Evolutionary conservation across 1,140 invertebrate species (phyloP), one percentile per base, ranked within the genome.

Genomic region (Himalopsyche phryganea): DNA sequence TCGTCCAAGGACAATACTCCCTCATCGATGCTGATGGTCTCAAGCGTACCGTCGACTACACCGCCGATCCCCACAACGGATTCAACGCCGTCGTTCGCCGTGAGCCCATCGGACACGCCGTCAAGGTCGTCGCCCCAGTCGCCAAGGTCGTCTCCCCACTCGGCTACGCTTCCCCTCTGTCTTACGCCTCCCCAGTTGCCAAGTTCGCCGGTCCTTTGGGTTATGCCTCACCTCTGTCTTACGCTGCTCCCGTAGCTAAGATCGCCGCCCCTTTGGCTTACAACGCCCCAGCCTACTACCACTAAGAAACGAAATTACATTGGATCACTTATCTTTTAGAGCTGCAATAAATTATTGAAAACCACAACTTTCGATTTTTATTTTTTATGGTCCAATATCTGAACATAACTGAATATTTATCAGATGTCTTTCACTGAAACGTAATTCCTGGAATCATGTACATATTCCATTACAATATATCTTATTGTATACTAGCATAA

Each of bases 21-120:
- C 67, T 86, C 9, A 75, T 83, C 13, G 84, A 86, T 60, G 80
- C 84, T 0, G 85, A 87, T 67, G 85, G 85, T 52, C 81, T 79
- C 51, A 78, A 81, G 49, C 79, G 85, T 58, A 81, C 80, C 19
- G 84, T 86, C 0, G 82, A 85, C 62, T 86, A 87, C 71, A 83
- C 82, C 5, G 78, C 79, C 2, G 80, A 81, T 61, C 71, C 74
- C 18, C 71, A 74, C 61, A 79, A 78, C 48, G 78, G 78, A 17
- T 81, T 81, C 70, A 80, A 81, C 67, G 78, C 77, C 2, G 77
- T 79, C 35, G 77, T 79, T 4, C 73, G 73, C 67, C 74, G 68
- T 53, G 71, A 74, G 54, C 71, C 74, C 5, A 11, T 71, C 1
- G 73, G 68, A 2, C 65, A 56, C 14, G 40, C 28, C 11, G 38